Evolutionary conservation across 2,113 vertebrate genomes (phyloP).

Genomic region (Phoxinus phoxinus): DNA sequence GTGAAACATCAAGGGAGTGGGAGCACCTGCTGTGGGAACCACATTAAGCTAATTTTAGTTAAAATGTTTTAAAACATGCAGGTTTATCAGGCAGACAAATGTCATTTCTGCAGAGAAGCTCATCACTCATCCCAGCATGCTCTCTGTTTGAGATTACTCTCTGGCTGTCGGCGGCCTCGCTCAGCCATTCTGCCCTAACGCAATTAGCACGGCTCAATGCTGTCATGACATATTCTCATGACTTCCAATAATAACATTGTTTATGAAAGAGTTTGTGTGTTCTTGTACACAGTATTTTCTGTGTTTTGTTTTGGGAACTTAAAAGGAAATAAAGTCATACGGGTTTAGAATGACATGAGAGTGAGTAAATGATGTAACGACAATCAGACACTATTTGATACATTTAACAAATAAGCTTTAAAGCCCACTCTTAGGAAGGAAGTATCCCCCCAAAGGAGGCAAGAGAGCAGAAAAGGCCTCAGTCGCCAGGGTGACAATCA

Average conservation of each 20-base stretch:
- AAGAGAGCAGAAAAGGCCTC: no score
- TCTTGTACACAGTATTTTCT: neutral
- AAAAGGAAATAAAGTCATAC: neutral
- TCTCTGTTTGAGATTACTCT: constrained; percentile 54
- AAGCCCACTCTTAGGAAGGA: no score
- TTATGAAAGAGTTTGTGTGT: constrained; percentile 21
- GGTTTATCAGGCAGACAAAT: constrained; percentile 48
- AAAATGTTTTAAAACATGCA: constrained; percentile 51
- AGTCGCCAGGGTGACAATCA: no score
- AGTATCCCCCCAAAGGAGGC: no score
- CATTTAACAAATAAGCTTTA: no score
- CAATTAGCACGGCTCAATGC: constrained; percentile 55
- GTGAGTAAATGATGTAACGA: neutral
- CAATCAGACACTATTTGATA: no score
- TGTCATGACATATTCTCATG: constrained; percentile 48
- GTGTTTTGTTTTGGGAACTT: neutral
- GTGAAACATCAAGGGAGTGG: constrained; percentile 25
- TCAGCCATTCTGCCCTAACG: constrained; percentile 48
- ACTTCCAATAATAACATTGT: constrained; percentile 31
- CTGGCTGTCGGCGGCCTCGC: constrained; percentile 37
- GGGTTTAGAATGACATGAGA: neutral
- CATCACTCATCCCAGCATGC: constrained; percentile 57
- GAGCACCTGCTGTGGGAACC: constrained; percentile 34
- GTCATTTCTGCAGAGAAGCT: constrained; percentile 43
- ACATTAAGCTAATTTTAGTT: constrained; percentile 51